These are phyloP conservation scores for Myotis findleyi DNA, from an alignment of 2,797 vertebrate species.

Conservation along the genomic window DNA sequence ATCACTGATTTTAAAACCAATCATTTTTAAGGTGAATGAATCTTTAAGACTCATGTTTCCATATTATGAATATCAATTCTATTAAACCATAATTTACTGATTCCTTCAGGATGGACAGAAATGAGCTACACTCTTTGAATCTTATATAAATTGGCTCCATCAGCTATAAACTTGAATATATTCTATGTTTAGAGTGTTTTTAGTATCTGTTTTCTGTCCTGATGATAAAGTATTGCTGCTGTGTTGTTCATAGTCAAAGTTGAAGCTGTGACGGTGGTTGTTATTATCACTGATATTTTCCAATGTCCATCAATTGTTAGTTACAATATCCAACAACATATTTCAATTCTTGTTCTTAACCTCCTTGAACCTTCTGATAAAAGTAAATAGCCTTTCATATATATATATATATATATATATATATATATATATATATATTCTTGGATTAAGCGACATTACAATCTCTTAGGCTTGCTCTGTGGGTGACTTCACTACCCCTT, in stretches of 20 bases:
- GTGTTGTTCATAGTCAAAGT: not conserved
- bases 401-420: no score
- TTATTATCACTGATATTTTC: not conserved
- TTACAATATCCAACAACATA: not conserved
- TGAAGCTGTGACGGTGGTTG: not conserved
- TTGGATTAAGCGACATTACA: not conserved
- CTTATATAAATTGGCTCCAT: not conserved
- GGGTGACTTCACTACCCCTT: not conserved
- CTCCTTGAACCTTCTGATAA: not conserved
- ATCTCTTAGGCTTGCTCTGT: not conserved
- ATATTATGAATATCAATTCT: constrained; percentile 26
- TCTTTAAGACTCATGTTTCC: constrained; percentile 35
- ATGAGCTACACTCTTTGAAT: constrained; percentile 3
- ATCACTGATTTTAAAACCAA: constrained; percentile 22
- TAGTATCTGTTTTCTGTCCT: not conserved
- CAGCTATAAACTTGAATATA: not conserved
- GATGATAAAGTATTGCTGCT: not conserved
- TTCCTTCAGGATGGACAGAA: constrained; percentile 3
- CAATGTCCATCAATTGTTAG: not conserved
- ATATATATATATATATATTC: no score
- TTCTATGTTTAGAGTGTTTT: not conserved
- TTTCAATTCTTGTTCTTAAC: not conserved
- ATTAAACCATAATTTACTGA: constrained; percentile 27
- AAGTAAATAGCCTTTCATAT: not conserved
- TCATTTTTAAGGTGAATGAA: constrained; percentile 19